Base-by-base conservation (phyloP, 2,113 vertebrate genomes). In the Willisornis vidua region DNA sequence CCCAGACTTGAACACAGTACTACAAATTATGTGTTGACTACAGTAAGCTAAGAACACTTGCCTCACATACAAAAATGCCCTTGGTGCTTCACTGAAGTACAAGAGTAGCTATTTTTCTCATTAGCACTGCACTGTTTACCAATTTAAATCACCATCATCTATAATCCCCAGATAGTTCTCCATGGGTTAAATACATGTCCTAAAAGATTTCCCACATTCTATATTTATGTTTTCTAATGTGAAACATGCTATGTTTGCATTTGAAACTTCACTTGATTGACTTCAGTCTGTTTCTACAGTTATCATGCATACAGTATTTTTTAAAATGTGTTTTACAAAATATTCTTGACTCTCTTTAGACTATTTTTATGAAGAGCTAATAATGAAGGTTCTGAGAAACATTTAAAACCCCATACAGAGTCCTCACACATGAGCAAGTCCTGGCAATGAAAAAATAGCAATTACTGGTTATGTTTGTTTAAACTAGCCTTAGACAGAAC, bases 1-100 rank as follows among this genome's bases (percentile, higher is more conserved):
- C 48, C 65, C 62, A 90, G 83, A 92, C 87, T 22, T 66, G 88
- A 93, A 59, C 59, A 66, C 29, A 76, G 29, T 31, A 65, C 73
- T 85, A 78, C 66, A 87, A 96, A 93, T 90, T 76, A 92, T 46
- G 4, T 76, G 67, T 85, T 94, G 78, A 94, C 73, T 85, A 72
- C n/a, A 77, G 31, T 74, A 91, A 88, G 61, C 55, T 90, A 90
- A 73, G 79, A 92, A 93, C 52, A 87, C 43, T 89, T 87, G n/a
- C 61, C 46, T 85, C 67, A 67, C 62, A 63, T 80, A 45, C 39
- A 72, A 80, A 84, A 90, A 85, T 84, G 87, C 37, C 57, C 62
- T 83, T 91, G 41, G n/a, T 91, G 91, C 48, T 86, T 85, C 63
- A 83, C 52, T 58, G 61, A 86, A 92, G 66, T 73, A 84, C 31